Evolutionary conservation across 2,113 vertebrate genomes (phyloP).

Genomic region (Cyprinus carpio): DNA sequence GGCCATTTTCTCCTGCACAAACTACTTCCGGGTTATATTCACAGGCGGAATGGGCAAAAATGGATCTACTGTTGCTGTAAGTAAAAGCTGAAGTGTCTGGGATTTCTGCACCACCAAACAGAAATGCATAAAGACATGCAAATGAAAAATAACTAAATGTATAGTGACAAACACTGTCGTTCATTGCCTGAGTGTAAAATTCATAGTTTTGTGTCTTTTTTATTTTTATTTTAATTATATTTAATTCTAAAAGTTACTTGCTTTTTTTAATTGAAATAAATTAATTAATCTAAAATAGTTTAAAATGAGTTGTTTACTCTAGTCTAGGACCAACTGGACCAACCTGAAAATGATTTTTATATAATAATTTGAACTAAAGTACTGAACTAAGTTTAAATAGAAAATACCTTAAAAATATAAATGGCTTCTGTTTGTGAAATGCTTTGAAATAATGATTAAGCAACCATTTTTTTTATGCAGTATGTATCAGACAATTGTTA

Average conservation of each 20-base stretch:
- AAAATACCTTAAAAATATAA: too few species aligned
- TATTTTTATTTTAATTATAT: neutral
- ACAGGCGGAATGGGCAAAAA: constrained; percentile 89
- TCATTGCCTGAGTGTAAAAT: neutral
- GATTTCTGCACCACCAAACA: neutral
- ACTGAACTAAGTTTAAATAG: too few species aligned
- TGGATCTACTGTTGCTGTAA: constrained; percentile 88
- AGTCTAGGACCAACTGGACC: too few species aligned
- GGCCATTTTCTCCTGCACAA: constrained; percentile 87
- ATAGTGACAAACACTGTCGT: neutral
- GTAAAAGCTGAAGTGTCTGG: constrained; percentile 40
- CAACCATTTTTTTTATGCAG: too few species aligned
- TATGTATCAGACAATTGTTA: neutral
- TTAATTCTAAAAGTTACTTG: neutral
- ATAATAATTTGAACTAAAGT: too few species aligned
- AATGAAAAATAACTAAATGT: neutral
- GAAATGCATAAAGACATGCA: neutral
- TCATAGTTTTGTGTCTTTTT: neutral
- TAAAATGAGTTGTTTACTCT: too few species aligned
- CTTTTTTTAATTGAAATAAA: too few species aligned
- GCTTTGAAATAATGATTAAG: too few species aligned
- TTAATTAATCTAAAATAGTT: too few species aligned
- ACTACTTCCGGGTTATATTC: constrained; percentile 90
- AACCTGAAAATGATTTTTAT: too few species aligned
- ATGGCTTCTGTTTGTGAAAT: too few species aligned